Conservation (phyloP, 2,113 vertebrate genomes). For the Nyctereutes procyonoides region DNA sequence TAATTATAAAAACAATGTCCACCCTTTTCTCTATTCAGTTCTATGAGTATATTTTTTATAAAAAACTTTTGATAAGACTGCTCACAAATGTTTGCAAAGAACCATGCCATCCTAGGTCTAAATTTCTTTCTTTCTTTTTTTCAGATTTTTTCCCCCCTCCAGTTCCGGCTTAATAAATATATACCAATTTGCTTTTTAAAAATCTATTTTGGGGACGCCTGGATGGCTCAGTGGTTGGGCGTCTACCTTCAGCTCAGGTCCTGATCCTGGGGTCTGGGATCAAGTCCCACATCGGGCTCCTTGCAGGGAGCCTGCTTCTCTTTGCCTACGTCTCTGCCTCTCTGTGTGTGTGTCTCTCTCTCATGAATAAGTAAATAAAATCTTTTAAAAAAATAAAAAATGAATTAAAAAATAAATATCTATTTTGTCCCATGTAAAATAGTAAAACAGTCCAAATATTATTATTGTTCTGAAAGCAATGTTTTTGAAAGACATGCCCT, state of each 20-base stretch:
- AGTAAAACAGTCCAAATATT: neutral
- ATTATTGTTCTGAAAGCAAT: neutral
- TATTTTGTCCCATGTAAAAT: neutral
- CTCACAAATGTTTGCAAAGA: conserved; percentile 37
- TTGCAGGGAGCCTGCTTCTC: no score
- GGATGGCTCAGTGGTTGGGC: no score
- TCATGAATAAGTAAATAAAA: no score
- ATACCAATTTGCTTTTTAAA: neutral
- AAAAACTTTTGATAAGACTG: neutral
- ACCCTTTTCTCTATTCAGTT: neutral
- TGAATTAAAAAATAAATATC: no score
- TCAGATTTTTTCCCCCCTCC: neutral
- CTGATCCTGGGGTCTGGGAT: no score
- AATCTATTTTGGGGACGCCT: neutral
- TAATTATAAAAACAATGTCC: conserved; percentile 14
- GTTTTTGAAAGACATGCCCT: neutral
- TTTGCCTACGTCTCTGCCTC: no score
- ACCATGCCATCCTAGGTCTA: neutral
- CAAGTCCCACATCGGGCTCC: no score
- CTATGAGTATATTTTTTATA: neutral
- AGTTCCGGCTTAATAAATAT: conserved; percentile 28
- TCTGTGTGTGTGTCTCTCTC: no score
- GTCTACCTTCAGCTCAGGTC: no score
- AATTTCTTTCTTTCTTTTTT: neutral
- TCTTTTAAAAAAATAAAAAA: no score